Evolutionary conservation across 2,797 vertebrate species (phyloP), one percentile per base, ranked within the genome.

Genomic region (Melanotaenia nigrans): DNA sequence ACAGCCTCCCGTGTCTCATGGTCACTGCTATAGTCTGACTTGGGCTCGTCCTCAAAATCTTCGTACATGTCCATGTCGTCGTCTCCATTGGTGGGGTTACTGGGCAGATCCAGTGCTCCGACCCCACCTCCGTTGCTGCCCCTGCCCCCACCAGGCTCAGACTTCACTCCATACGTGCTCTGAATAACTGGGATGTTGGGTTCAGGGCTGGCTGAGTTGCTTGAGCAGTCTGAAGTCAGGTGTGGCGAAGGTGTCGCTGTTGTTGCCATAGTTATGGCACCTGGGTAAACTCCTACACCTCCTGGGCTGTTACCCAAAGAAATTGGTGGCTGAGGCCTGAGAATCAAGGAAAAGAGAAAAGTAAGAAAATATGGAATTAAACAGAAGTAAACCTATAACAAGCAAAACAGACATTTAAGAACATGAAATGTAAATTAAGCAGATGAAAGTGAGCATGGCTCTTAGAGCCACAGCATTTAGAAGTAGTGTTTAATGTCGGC

Each of bases 1-100:
- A 98, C 95, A 61, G 95, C 95, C 95, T 97, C 96, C 54, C 94
- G 96, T 68, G 96, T 95, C 94, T 99, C 98, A 0, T 96, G 98
- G 90, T 99, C 98, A 62, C 98, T 99, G 92, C 98, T 99, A 95
- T 99, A 99, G 96, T 99, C 97, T 91, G 97, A 99, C 95, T 99
- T 99, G 92, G 96, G 96, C 77, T 99, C 97, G 16, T 99, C 98
- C 90, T 99, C 98, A 87, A 96, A 99, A 93, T 99, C 98, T 75
- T 98, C 98, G 13, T 97, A 99, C 95, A 98, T 97, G 94, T 99
- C 97, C 93, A 97, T 98, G 80, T 98, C 96, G 53, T 98, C 96
- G 87, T 96, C 96, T 79, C 96, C 97, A 0, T 98, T 98, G 75
- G 96, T 86, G 73, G 95, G 94, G 81, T 96, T 94, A 0, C 93